phyloP scores from a whole-genome alignment of 2,888 invertebrate species.

The Helobdella robusta region DNA sequence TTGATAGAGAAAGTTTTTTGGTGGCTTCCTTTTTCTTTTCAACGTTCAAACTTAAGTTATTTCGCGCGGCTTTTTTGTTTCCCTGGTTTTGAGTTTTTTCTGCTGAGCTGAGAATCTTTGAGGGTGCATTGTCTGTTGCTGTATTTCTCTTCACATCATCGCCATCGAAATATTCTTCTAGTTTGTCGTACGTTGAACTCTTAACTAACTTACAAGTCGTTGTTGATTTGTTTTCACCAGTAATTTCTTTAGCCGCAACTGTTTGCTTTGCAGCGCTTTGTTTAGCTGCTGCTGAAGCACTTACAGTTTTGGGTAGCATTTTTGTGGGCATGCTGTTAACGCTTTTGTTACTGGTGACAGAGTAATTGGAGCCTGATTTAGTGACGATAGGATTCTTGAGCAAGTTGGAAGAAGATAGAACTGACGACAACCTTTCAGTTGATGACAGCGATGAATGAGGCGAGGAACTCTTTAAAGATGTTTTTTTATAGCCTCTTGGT shows the following conservation, averaged over 20 bases:
- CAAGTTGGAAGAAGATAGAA: conserved; percentile 1
- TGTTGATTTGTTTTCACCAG: too few species aligned
- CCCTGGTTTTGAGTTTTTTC: too few species aligned
- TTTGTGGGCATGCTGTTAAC: neutral
- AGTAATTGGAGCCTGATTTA: conserved; percentile 22
- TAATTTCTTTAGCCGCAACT: neutral
- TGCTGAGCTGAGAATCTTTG: too few species aligned
- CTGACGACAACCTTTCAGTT: conserved; percentile 15
- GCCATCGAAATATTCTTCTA: conserved; percentile 11
- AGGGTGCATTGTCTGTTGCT: too few species aligned
- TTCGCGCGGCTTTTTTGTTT: too few species aligned
- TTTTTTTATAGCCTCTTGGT: neutral
- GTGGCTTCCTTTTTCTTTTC: too few species aligned
- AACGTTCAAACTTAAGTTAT: too few species aligned
- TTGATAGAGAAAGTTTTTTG: too few species aligned
- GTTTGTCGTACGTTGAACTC: conserved; percentile 27
- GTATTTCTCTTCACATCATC: too few species aligned
- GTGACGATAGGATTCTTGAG: neutral
- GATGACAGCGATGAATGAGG: conserved; percentile 11
- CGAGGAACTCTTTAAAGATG: neutral
- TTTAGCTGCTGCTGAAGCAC: too few species aligned
- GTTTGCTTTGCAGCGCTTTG: neutral
- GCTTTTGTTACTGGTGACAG: conserved; percentile 13
- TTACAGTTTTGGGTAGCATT: neutral
- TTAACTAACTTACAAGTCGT: neutral